Conservation (phyloP, 2,888 invertebrate genomes). For the Microplitis manilae region DNA sequence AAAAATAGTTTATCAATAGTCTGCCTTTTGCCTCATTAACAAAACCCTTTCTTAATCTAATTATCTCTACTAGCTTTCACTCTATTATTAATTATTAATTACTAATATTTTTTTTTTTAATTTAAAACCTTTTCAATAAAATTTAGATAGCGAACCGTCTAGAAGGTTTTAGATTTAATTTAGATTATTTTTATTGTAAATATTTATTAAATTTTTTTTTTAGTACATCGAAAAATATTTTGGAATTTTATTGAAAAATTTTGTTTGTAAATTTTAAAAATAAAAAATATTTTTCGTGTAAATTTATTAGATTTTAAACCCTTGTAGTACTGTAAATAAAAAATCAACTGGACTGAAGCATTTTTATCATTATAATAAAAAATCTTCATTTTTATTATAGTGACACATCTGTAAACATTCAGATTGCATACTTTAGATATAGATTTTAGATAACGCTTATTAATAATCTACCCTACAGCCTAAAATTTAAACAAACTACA, state of each 20-base stretch:
- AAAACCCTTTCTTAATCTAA: constrained; percentile 42
- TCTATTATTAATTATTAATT: neutral
- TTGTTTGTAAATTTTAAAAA: neutral
- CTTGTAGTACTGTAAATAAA: too few species aligned
- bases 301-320: too few species aligned
- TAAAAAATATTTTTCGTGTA: neutral
- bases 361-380: too few species aligned
- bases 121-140: constrained; percentile 5
- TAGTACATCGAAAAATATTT: constrained; percentile 5
- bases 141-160: constrained; percentile 7
- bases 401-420: neutral
- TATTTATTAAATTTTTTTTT: constrained; percentile 24
- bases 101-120: neutral
- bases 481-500: neutral
- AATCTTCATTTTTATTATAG: neutral
- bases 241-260: neutral
- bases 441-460: neutral
- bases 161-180: neutral
- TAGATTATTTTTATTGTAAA: constrained; percentile 22
- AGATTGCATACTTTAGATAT: neutral
- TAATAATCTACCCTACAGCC: neutral
- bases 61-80: constrained; percentile 25
- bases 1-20: constrained; percentile 52
- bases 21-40: constrained; percentile 64
- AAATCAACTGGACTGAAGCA: too few species aligned